These are phyloP conservation scores for Gadus macrocephalus DNA, from an alignment of 2,113 vertebrate species.

Conservation along the genomic window DNA sequence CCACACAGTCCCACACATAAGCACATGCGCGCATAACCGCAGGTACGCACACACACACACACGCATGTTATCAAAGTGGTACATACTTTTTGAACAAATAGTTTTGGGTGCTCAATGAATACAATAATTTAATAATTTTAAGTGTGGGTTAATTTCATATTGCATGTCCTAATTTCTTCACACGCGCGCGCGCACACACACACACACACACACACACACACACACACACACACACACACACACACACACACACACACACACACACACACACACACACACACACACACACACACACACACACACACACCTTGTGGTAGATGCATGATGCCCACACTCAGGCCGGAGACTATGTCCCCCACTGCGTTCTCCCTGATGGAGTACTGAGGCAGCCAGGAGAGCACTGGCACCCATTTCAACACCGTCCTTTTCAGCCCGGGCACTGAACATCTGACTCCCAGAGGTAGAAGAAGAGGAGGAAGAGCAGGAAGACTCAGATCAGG, in stretches of 20 bases:
- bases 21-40: neutral
- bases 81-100: no score
- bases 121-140: no score
- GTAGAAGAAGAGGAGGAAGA: neutral
- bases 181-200: no score
- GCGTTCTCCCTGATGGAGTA: constrained; percentile 84
- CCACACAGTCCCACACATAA: neutral
- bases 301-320: constrained; percentile 87
- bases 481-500: neutral
- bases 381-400: constrained; percentile 82
- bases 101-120: no score
- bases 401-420: constrained; percentile 74
- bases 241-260: constrained; percentile 55
- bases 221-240: neutral
- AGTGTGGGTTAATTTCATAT: no score
- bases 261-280: no score
- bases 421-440: constrained; percentile 57
- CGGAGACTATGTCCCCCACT: constrained; percentile 80
- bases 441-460: constrained; percentile 73
- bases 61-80: no score
- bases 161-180: no score
- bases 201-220: no score
- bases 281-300: neutral
- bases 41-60: no score
- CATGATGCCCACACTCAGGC: constrained; percentile 92